A percentile compares a stretch with the other conserved stretches of the same genome.
Conservation (phyloP, 2,888 invertebrate species). For the Pyrrhia umbra region DNA sequence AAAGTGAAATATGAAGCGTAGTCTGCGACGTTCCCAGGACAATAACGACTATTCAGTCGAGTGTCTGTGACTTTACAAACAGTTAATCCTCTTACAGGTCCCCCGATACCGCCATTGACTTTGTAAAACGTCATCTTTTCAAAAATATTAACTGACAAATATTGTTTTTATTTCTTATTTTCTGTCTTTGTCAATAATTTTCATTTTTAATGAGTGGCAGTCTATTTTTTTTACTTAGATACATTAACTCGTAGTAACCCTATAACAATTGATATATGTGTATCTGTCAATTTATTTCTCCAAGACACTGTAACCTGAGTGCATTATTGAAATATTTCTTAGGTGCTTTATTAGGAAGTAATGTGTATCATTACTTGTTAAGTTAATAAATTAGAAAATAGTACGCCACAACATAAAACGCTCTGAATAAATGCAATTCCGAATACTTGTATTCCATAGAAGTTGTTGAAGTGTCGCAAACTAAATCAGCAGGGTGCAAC, state of each 20-base stretch:
- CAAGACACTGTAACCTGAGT: no score
- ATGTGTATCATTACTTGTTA: no score
- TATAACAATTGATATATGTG: no score
- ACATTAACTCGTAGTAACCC: no score
- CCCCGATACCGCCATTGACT: slow-evolving; percentile 54
- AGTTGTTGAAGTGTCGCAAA: not conserved
- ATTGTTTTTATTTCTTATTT: slow-evolving; percentile 4
- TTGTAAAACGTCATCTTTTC: slow-evolving; percentile 59
- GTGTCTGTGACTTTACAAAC: slow-evolving; percentile 71
- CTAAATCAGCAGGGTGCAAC: not conserved
- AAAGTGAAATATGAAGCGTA: slow-evolving; percentile 64
- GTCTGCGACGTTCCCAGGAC: slow-evolving; percentile 63
- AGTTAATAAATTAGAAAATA: no score
- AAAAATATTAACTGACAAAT: slow-evolving; percentile 34
- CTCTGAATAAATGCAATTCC: not conserved
- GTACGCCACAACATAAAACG: no score
- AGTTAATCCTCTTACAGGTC: slow-evolving; percentile 78
- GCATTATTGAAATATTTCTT: no score
- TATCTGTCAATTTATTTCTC: no score
- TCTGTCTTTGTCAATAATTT: not conserved
- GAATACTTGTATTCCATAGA: not conserved
- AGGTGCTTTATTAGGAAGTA: no score
- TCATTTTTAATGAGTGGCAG: not conserved
- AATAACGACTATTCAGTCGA: slow-evolving; percentile 61
- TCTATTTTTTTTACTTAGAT: no score